Percentiles rank a stretch among this genome's conserved stretches.
Evolutionary conservation across 2,113 vertebrate genomes (phyloP).

Genomic region (Coreoperca whiteheadi): DNA sequence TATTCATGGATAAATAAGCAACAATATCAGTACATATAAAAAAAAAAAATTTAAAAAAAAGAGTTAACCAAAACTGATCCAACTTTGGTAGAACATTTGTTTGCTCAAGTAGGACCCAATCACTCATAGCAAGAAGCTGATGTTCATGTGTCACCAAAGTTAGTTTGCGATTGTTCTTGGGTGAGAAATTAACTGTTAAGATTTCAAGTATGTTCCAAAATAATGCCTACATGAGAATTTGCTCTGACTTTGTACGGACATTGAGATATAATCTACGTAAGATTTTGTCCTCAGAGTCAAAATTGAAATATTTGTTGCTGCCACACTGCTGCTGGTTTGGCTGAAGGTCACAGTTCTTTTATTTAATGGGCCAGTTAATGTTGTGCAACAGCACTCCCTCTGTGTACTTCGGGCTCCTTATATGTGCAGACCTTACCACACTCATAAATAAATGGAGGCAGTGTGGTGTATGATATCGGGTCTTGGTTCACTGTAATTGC

Average conservation of each 20-base stretch:
- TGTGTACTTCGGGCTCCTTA: neutral
- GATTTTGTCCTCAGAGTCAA: neutral
- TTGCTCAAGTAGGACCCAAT: neutral
- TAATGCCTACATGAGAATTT: too few relatives aligned
- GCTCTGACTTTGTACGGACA: too few relatives aligned
- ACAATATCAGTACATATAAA: too few relatives aligned
- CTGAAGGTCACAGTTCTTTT: neutral
- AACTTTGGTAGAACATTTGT: neutral
- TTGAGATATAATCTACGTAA: neutral
- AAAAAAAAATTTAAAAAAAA: too few relatives aligned
- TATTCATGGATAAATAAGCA: neutral
- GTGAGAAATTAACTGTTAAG: neutral
- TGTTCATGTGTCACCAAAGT: neutral
- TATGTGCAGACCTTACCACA: neutral
- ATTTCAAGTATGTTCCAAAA: neutral
- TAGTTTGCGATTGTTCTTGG: neutral
- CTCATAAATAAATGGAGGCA: neutral
- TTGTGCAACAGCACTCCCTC: neutral
- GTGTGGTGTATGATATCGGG: neutral
- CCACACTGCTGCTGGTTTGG: neutral
- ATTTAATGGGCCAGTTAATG: neutral
- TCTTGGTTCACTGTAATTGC: neutral
- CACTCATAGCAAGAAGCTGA: neutral
- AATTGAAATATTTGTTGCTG: neutral
- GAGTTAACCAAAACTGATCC: neutral